Conservation (phyloP, 2,113 vertebrate genomes). For the Calyptomena viridis region DNA sequence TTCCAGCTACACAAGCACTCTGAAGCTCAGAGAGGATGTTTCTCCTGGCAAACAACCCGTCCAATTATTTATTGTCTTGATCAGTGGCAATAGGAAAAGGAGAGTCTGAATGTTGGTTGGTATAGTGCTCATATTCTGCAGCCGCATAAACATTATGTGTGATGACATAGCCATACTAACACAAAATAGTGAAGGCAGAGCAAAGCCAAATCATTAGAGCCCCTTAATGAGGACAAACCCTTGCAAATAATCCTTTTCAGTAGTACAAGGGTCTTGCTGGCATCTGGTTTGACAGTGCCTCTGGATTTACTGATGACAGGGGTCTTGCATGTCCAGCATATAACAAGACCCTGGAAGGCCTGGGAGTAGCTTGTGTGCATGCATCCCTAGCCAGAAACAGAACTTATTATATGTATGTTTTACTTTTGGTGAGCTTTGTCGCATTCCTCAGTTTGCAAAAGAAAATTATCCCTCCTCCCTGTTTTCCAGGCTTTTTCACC, state of each 20-base stretch:
- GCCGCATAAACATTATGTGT: not conserved
- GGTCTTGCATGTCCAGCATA: rapidly evolving
- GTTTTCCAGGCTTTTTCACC: not conserved
- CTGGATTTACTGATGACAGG: not conserved
- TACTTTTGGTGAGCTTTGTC: not conserved
- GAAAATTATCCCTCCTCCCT: not conserved
- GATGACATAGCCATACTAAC: not conserved
- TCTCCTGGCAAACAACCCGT: not conserved
- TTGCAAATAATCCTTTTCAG: not conserved
- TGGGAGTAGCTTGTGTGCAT: rapidly evolving
- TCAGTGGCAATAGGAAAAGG: not conserved
- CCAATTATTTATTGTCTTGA: conserved; percentile 9
- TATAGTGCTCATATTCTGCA: not conserved
- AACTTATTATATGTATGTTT: not conserved
- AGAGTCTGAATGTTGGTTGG: not conserved
- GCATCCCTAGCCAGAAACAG: not conserved
- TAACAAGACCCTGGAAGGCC: rapidly evolving
- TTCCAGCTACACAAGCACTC: conserved; percentile 9
- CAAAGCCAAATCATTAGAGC: not conserved
- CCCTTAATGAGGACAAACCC: not conserved
- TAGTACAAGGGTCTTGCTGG: not conserved
- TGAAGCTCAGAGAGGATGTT: not conserved
- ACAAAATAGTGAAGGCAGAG: not conserved
- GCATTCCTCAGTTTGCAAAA: not conserved
- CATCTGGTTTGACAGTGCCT: not conserved